phyloP scores from a whole-genome alignment of 2,888 invertebrate species.

The Cantharis rustica region DNA sequence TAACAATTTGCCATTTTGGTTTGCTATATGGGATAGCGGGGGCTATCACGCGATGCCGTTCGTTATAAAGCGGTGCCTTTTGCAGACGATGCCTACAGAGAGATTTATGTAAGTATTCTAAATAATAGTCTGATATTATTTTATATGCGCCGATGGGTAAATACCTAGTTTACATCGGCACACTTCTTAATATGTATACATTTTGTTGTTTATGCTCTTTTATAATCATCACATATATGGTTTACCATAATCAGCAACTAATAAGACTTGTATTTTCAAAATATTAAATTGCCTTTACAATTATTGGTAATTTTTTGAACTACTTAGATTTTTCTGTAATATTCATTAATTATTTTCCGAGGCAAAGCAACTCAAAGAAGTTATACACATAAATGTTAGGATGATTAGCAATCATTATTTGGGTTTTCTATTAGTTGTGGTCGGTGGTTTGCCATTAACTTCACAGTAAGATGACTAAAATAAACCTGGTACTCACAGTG shows the following conservation, averaged over 20 bases:
- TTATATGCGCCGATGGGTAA: slow-evolving; percentile 43
- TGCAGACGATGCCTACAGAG: slow-evolving; percentile 44
- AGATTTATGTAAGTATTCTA: slow-evolving; percentile 44
- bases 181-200: slow-evolving; percentile 26
- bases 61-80: slow-evolving; percentile 44
- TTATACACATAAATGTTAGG: too few species aligned
- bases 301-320: too few species aligned
- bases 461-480: too few species aligned
- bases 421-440: too few species aligned
- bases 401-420: too few species aligned
- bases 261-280: neutral
- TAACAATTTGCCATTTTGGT: slow-evolving; percentile 38
- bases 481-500: too few species aligned
- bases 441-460: too few species aligned
- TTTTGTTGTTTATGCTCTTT: neutral
- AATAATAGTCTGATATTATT: slow-evolving; percentile 48
- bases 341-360: too few species aligned
- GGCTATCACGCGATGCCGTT: slow-evolving; percentile 38
- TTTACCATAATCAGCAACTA: neutral
- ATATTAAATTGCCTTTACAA: neutral
- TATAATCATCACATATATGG: neutral
- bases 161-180: slow-evolving; percentile 36
- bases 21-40: slow-evolving; percentile 27
- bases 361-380: too few species aligned
- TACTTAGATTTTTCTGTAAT: too few species aligned